Base-by-base conservation (phyloP, 2,797 vertebrate genomes). In the Simalia tracyae region DNA sequence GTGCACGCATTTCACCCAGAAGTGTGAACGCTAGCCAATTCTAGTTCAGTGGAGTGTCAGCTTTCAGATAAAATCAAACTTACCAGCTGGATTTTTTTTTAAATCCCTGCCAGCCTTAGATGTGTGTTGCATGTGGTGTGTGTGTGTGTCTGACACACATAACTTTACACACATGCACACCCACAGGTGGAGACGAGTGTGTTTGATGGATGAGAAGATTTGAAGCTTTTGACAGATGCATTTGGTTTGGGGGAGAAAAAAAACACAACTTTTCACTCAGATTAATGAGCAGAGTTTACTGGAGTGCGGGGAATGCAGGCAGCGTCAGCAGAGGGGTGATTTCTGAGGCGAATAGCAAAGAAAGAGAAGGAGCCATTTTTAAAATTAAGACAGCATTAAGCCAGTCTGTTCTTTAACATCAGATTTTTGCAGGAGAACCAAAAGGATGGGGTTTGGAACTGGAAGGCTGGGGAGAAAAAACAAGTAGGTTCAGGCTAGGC, bases 121-220 rank as follows among this genome's bases (percentile, higher is more conserved):
- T 84, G 10, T 50, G 54, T 24, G 63, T 42, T 86, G 54, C 54
- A 11, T 91, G 54, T 57, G 42, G 36, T 85, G n/a, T 10, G 17
- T 22, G 17, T 22, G 9, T 24, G n/a, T 87, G 57, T 26, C 36
- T 28, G 15, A 54, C 3, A 15, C 31, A 59, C 36, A 50, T 19
- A 46, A 28, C 14, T 22, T n/a, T 0, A 1, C 89, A 31, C 81
- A 22, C 11, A 68, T n/a, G 8, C 24, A 68, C 22, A 0, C 1
- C 0, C 90, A 24, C 61, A 86, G 36, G 72, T 28, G 84, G 85
- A 92, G 57, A 28, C 87, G 4, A 93, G 10, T 59, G 81, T 4
- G 0, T 36, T 72, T 96, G 96, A 97, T 95, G 94, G 96, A 97
- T 96, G 95, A 96, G 95, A 89, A 31, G 94, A 90, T 95, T 92